Evolutionary conservation across 2,113 vertebrate genomes (phyloP), one percentile per base, ranked within the genome.

Genomic region (Mirza zaza): DNA sequence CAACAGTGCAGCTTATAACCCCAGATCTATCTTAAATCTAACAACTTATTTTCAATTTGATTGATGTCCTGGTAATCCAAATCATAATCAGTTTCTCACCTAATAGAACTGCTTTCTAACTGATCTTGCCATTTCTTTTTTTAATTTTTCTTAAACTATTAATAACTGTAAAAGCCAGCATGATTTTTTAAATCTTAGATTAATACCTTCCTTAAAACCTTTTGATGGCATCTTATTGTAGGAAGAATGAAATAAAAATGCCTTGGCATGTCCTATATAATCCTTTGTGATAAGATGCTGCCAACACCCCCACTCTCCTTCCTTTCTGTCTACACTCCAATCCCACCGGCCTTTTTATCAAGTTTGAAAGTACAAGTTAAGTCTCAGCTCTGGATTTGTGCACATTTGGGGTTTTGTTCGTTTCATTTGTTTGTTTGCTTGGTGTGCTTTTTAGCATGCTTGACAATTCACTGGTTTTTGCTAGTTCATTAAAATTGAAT

Each of bases 401-500:
- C 0, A 45, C 23, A 36, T 39, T 42, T 71, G 20, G 42, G 17
- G 10, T n/a, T 75, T 50, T n/a, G 29, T 82, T 87, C 45, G 18
- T 71, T 63, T 27, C 76, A 63, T 27, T 63, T 82, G 52, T 23
- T n/a, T 73, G 39, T 11, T 86, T 21, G 0, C 5, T 76, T 80
- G 1, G 21, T 11, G 42, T 65, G 34, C 67, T 61, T 11, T 88
- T 88, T 93, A 93, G 55, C 12, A 57, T 20, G 2, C 36, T 81
- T 82, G 14, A 9, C 8, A 77, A 76, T 25, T 79, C 70, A 75
- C 29, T 68, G 42, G 15, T 48, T 67, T 80, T 89, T 71, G 6
- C 48, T 65, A 45, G 14, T 63, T 91, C 29, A 23, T 61, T 71
- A 77, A 94, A 95, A 67, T 17, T 68, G 15, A 81, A 71, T 42